Base-by-base conservation (phyloP, 2,888 invertebrate genomes). In the Drosophila affinis region DNA sequence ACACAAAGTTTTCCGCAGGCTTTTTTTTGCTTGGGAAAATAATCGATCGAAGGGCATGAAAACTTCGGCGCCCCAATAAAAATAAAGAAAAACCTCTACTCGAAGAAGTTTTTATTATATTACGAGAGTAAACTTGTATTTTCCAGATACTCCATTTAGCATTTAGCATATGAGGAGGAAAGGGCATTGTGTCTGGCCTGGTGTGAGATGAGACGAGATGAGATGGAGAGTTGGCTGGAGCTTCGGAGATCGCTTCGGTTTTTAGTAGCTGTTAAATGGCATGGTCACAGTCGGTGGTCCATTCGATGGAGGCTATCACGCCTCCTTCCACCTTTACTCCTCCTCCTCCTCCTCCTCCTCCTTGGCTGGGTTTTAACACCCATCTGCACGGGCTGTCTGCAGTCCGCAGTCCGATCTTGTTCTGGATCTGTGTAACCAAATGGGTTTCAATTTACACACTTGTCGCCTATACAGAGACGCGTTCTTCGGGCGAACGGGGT, bases 291-390 rank as follows among this genome's bases (percentile, higher is more conserved):
- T 87, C 78, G 86, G 86, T 87, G 86, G 86, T 87, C 87, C 49
- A n/a, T 18, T 24, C 32, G 9, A 58, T 39, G 32, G 12, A 34
- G 34, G 34, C 34, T 12, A 4, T 3, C 10, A 10, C 34, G 14
- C 3, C 21, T 45, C 12, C 24, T 18, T 17, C 9, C 44, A 5
- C 34, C 34, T 4, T 29, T 14, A 14, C 18, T 82, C 74, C 51
- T 56, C 39, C 73, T 32, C 32, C 32, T 81, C 79, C 70, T 69
- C 74, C 51, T 56, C 39, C 73, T 32, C 10, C 32, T 81, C 77
- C 70, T 69, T 75, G 84, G 86, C 83, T 85, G 82, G 81, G 87
- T 89, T 88, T 89, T 87, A 89, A 88, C 91, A 90, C 90, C 87
- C 84, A 72, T 59, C 29, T 29, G 9, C 29, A 24, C 24, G 4